Percentiles rank a stretch among this genome's conserved stretches.
phyloP scores from a whole-genome alignment of 2,113 vertebrate genomes.

The Erythrolamprus reginae region DNA sequence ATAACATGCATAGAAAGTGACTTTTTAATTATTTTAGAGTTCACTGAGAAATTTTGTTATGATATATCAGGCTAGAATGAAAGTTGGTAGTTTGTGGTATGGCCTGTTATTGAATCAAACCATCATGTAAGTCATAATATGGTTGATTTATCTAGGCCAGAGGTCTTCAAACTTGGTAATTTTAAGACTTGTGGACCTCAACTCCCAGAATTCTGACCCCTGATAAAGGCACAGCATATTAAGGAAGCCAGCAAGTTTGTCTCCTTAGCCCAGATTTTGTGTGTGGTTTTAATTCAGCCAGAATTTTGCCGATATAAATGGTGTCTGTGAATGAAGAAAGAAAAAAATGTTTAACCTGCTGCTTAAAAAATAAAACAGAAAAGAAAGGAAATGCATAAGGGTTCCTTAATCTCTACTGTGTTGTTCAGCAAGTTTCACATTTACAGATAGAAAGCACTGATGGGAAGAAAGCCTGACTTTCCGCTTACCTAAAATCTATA shows the following conservation, averaged over 20 bases:
- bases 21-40: background rate
- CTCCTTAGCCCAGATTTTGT: background rate
- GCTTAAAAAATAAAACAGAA: background rate
- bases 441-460: background rate
- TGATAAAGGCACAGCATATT: background rate
- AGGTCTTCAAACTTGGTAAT: no score
- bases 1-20: background rate
- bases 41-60: background rate
- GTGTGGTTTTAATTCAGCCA: background rate
- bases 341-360: background rate
- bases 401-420: background rate
- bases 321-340: background rate
- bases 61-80: background rate
- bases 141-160: background rate
- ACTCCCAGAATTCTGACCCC: no score
- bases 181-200: no score
- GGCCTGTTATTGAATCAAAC: background rate
- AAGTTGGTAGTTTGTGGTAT: background rate
- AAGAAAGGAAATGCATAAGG: background rate
- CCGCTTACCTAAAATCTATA: background rate
- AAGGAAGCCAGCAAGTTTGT: background rate
- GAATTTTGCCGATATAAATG: no score
- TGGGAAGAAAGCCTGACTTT: background rate
- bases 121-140: background rate
- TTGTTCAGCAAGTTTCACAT: background rate